These are phyloP conservation scores for Drosophila malerkotliana DNA, from an alignment of 1,140 invertebrate genomes.

Conservation along the genomic window DNA sequence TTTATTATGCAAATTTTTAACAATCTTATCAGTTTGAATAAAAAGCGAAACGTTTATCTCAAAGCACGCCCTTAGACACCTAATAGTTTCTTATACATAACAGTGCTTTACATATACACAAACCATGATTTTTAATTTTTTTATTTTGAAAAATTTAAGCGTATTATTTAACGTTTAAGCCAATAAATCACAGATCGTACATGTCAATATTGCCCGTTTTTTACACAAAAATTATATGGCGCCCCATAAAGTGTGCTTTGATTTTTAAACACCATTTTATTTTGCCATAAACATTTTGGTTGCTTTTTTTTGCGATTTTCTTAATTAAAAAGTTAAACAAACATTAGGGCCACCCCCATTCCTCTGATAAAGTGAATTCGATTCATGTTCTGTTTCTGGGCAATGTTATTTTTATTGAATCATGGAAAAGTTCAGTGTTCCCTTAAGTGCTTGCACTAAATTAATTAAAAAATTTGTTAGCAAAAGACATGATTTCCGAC, in stretches of 20 bases:
- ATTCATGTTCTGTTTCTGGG: conserved; percentile 3
- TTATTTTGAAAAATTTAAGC: too few relatives aligned
- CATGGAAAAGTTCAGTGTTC: conserved; percentile 54
- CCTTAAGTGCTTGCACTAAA: conserved; percentile 40
- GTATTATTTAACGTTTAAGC: too few relatives aligned
- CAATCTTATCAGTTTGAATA: not conserved
- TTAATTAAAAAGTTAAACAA: conserved; percentile 9
- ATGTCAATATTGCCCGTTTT: not conserved
- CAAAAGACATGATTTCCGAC: conserved; percentile 31
- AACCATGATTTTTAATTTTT: too few relatives aligned
- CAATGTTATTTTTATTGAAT: conserved; percentile 19
- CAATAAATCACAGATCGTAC: too few relatives aligned
- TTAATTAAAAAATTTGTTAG: conserved; percentile 63
- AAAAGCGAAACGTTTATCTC: not conserved
- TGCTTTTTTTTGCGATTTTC: not conserved
- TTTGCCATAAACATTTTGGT: not conserved
- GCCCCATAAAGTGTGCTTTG: conserved; percentile 64
- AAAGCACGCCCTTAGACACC: not conserved
- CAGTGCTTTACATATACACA: not conserved
- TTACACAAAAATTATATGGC: conserved; percentile 23
- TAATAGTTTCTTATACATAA: not conserved
- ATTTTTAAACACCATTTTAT: conserved; percentile 14
- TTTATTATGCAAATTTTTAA: conserved; percentile 1
- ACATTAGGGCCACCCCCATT: not conserved
- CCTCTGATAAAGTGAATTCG: conserved; percentile 16